Conservation (phyloP, 2,888 invertebrate species). For the Seira sanloemensis region DNA sequence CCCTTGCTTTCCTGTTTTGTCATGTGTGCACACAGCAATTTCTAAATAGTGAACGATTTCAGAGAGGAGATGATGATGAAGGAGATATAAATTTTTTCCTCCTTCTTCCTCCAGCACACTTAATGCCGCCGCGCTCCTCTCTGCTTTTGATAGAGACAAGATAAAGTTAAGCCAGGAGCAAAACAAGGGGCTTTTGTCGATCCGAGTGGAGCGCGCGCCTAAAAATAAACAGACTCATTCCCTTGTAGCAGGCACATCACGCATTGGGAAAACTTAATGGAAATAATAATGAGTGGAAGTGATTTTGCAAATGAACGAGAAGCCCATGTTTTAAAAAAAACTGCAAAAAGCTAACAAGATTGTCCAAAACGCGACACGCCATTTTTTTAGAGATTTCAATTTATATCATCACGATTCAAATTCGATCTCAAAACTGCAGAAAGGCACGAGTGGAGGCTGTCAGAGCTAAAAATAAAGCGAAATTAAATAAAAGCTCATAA, state of each 20-base stretch:
- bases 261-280: background rate
- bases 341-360: too few relatives aligned
- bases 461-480: background rate
- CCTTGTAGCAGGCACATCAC: background rate
- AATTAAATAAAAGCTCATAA: background rate
- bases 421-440: too few relatives aligned
- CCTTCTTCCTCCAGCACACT: background rate
- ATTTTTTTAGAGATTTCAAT: too few relatives aligned
- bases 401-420: too few relatives aligned
- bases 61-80: slow-evolving; percentile 5
- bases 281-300: too few relatives aligned
- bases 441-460: background rate
- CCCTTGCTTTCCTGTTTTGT: slow-evolving; percentile 10
- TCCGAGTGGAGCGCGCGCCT: background rate
- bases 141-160: background rate
- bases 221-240: background rate
- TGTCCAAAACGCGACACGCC: too few relatives aligned
- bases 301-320: too few relatives aligned
- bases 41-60: slow-evolving; percentile 19
- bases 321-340: too few relatives aligned
- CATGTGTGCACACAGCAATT: slow-evolving; percentile 14
- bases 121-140: background rate
- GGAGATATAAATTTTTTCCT: background rate
- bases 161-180: slow-evolving; percentile 12
- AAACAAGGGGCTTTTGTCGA: background rate